Evolutionary conservation across 2,113 vertebrate genomes (phyloP), one percentile per base, ranked within the genome.

Genomic region (Sturnus vulgaris): DNA sequence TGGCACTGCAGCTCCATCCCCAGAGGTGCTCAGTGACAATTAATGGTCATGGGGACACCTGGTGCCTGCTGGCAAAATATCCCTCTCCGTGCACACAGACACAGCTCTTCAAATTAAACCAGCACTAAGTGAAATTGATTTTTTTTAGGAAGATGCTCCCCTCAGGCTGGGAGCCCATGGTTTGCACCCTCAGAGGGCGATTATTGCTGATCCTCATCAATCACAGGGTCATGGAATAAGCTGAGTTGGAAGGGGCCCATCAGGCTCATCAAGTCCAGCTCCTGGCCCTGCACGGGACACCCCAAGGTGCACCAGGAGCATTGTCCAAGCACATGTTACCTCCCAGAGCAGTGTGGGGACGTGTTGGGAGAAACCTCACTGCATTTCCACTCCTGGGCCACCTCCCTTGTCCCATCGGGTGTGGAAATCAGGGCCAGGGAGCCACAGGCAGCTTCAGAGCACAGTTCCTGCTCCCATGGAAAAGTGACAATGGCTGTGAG

Each of bases 81-180:
- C 35, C 52, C 72, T 81, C 76, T 59, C 52, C 40, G 0, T 9
- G 21, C 55, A 66, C 31, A 16, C 27, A 2, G 3, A 19, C 24
- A 18, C 20, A 20, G 27, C 55, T 65, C 55, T 69, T 44, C 7
- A 50, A 90, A 83, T 17, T 7, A 63, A 70, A 40, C 0, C 0
- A 83, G 79, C 14, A 5, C 33, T 27, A 25, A 25, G 30, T 30
- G 10, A 31, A 39, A 49, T 44, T 25, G 22, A 22, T 86, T 82
- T 79, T 79, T 37, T 33, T 3, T 8, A 30, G 22, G 46, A 11
- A 47, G 9, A 33, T 76, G 46, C 7, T 82, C 37, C 21, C 35
- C 13, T 69, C 0, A 0, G 53, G 60, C 66, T 57, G 13, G 89
- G 81, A 91, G 47, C 50, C 12, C 12, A 0, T 23, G 17, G 18